A percentile compares a stretch with the other conserved stretches of the same genome.
phyloP scores from a whole-genome alignment of 2,888 invertebrate species.

The Mesoligia furuncula region DNA sequence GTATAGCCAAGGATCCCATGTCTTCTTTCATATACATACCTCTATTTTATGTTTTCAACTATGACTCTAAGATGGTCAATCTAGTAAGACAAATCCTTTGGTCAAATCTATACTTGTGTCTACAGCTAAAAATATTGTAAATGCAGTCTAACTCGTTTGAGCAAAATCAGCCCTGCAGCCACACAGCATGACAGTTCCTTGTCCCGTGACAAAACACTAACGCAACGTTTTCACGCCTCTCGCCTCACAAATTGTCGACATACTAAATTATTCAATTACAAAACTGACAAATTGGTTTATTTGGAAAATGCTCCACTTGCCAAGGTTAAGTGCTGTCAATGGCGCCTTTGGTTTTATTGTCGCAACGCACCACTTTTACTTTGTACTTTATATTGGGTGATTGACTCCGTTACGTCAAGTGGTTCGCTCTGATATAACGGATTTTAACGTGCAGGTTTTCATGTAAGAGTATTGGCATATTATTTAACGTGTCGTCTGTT shows the following conservation, averaged over 20 bases:
- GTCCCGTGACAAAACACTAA: conserved; percentile 59
- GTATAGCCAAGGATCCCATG: not conserved
- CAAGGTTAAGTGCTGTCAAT: conserved; percentile 57
- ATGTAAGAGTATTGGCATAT: not conserved
- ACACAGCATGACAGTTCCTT: conserved; percentile 46
- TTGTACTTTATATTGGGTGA: conserved; percentile 46
- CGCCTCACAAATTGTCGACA: conserved; percentile 61
- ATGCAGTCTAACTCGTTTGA: conserved; percentile 25
- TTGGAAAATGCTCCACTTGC: conserved; percentile 58
- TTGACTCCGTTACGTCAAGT: conserved; percentile 49
- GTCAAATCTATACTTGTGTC: not conserved
- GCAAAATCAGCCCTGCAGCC: conserved; percentile 26
- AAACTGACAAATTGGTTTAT: conserved; percentile 64
- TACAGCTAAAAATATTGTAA: not conserved
- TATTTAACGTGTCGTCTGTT: not conserved
- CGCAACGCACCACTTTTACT: conserved; percentile 58
- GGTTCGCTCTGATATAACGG: conserved; percentile 48
- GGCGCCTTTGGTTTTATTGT: conserved; percentile 35
- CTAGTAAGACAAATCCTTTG: not conserved
- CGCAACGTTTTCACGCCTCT: conserved; percentile 66
- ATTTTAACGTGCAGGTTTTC: conserved; percentile 32
- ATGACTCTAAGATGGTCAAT: not conserved
- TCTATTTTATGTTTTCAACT: not conserved
- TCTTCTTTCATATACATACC: not conserved
- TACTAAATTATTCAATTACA: conserved; percentile 64